These are phyloP conservation scores for Vidua macroura DNA, from an alignment of 2,113 vertebrate species.

Conservation along the genomic window DNA sequence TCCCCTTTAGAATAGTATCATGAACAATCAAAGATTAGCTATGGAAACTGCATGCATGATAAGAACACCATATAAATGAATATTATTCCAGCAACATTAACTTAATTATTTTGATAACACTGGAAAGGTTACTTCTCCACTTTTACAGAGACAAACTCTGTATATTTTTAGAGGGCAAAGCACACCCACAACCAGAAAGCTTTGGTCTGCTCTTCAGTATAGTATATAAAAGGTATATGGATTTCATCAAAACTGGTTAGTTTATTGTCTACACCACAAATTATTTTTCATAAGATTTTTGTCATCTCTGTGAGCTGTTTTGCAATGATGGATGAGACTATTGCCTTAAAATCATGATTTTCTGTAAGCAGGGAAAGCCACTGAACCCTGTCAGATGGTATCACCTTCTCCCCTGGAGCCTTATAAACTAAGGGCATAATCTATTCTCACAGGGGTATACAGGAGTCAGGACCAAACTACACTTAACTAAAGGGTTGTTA, in stretches of 20 bases:
- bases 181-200: not conserved
- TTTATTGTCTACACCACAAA: constrained; percentile 44
- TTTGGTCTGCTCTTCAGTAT: not conserved
- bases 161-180: constrained; percentile 5
- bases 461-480: not conserved
- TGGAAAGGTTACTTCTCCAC: constrained; percentile 5
- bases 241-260: constrained; percentile 47
- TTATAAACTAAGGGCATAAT: constrained; percentile 1
- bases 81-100: constrained; percentile 1
- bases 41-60: not conserved
- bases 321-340: constrained; percentile 51
- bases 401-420: not conserved
- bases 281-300: constrained; percentile 54
- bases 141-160: not conserved
- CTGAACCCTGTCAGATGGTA: constrained; percentile 53
- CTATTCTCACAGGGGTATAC: not conserved
- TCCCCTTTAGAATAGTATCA: not conserved
- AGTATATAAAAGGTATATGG: constrained; percentile 29
- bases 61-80: not conserved
- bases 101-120: constrained; percentile 15
- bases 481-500: not conserved
- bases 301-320: constrained; percentile 26
- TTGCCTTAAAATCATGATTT: constrained; percentile 46
- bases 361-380: constrained; percentile 35
- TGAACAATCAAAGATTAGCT: constrained; percentile 12